Conservation (phyloP, 2,797 vertebrate genomes). For the Diplodus sargus region DNA sequence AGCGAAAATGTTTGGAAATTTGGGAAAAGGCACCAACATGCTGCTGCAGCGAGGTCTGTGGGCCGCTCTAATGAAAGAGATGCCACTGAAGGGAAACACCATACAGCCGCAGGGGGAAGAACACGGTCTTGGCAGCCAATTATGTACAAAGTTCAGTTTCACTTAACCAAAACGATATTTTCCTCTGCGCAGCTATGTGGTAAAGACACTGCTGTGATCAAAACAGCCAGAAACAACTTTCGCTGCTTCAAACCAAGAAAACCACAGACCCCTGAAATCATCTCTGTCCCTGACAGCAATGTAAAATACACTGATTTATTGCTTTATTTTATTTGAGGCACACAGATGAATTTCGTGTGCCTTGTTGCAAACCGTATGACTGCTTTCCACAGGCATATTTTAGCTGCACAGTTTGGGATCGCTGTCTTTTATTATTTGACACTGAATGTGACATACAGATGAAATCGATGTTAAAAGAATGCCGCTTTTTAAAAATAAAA, state of each 20-base stretch:
- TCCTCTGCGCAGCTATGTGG: slow-evolving; percentile 68
- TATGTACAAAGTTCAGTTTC: slow-evolving; percentile 83
- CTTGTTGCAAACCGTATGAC: slow-evolving; percentile 19
- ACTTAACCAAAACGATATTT: slow-evolving; percentile 78
- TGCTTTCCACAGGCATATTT: slow-evolving; percentile 21
- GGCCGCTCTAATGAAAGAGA: slow-evolving; percentile 76
- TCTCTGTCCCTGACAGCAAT: slow-evolving; percentile 33
- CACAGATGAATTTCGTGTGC: slow-evolving; percentile 9
- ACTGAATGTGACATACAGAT: slow-evolving; percentile 20
- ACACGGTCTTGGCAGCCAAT: slow-evolving; percentile 73
- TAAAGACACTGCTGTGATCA: slow-evolving; percentile 73
- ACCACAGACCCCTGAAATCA: slow-evolving; percentile 54
- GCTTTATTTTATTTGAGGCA: slow-evolving; percentile 29
- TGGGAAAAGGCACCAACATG: slow-evolving; percentile 39
- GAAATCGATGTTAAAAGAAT: slow-evolving; percentile 1
- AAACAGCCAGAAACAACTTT: slow-evolving; percentile 69
- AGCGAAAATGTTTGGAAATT: slow-evolving; percentile 17
- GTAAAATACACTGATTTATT: slow-evolving; percentile 39
- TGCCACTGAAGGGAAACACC: slow-evolving; percentile 76
- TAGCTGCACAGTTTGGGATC: slow-evolving; percentile 11
- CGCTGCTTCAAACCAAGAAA: slow-evolving; percentile 58
- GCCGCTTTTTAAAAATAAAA: background rate
- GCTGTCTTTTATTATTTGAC: background rate
- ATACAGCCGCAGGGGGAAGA: slow-evolving; percentile 75
- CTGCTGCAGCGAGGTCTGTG: slow-evolving; percentile 62